Evolutionary conservation across 2,888 invertebrate species (phyloP).

Genomic region (Acanthacorydalis orientalis): DNA sequence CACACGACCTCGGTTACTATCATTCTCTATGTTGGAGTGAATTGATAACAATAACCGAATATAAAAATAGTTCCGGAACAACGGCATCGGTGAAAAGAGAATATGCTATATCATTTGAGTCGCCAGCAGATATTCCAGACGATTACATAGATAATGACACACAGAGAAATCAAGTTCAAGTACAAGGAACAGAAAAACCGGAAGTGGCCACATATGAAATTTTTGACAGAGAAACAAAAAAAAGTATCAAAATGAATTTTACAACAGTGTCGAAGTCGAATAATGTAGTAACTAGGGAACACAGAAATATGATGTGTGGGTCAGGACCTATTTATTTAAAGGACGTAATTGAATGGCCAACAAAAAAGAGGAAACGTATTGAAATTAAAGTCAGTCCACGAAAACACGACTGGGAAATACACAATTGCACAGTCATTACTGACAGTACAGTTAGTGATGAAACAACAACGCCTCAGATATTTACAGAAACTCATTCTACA

Average conservation of each 20-base stretch:
- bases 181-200: not conserved
- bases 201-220: not conserved
- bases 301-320: slow-evolving; percentile 10
- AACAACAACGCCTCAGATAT: too few relatives aligned
- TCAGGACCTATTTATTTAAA: slow-evolving; percentile 10
- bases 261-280: slow-evolving; percentile 5
- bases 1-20: slow-evolving; percentile 9
- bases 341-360: slow-evolving; percentile 8
- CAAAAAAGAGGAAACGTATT: slow-evolving; percentile 5
- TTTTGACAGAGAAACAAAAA: not conserved
- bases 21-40: slow-evolving; percentile 12
- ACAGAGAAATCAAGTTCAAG: not conserved
- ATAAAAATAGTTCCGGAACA: slow-evolving; percentile 4
- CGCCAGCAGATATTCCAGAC: slow-evolving; percentile 8
- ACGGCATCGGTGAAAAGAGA: slow-evolving; percentile 3
- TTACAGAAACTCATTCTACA: too few relatives aligned
- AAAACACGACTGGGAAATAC: slow-evolving; percentile 2
- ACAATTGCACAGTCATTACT: not conserved
- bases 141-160: not conserved
- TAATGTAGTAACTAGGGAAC: slow-evolving; percentile 6
- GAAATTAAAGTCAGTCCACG: slow-evolving; percentile 9
- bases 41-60: slow-evolving; percentile 9
- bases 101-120: slow-evolving; percentile 12
- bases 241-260: slow-evolving; percentile 6
- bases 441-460: not conserved